phyloP scores from a whole-genome alignment of 2,888 invertebrate genomes.

The Holacanthella duospinosa region DNA sequence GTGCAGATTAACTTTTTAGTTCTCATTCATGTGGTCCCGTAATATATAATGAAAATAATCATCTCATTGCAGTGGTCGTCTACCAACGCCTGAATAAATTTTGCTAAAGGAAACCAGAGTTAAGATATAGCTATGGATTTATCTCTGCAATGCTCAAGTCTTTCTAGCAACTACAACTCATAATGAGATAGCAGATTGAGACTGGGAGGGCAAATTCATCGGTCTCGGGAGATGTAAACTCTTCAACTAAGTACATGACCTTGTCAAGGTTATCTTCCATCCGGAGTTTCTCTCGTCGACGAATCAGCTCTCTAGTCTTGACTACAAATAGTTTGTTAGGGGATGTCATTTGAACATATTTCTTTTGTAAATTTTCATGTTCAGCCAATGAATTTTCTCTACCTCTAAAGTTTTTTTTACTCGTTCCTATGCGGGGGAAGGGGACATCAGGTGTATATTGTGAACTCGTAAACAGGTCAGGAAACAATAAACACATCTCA shows the following conservation, averaged over 20 bases:
- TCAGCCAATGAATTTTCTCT: too few relatives aligned
- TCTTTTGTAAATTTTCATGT: too few relatives aligned
- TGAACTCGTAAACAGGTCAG: too few relatives aligned
- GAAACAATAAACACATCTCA: too few relatives aligned
- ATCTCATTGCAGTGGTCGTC: slow-evolving; percentile 56
- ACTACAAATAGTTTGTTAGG: slow-evolving; percentile 98
- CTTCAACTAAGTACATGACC: slow-evolving; percentile 84
- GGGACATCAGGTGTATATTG: too few relatives aligned
- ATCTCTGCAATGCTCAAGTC: slow-evolving; percentile 71
- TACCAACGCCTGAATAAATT: slow-evolving; percentile 74
- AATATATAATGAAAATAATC: background rate
- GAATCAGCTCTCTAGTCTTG: slow-evolving; percentile 92
- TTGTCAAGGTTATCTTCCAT: slow-evolving; percentile 98
- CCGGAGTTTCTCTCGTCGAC: slow-evolving; percentile 97
- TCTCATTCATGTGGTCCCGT: background rate
- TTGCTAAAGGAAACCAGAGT: slow-evolving; percentile 85
- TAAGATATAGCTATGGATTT: slow-evolving; percentile 90
- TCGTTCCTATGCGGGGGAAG: too few relatives aligned
- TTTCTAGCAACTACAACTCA: slow-evolving; percentile 97
- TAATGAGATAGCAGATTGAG: slow-evolving; percentile 79
- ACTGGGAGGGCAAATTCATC: slow-evolving; percentile 79
- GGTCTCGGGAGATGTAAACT: slow-evolving; percentile 80
- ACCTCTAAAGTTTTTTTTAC: too few relatives aligned
- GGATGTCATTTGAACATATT: slow-evolving; percentile 98
- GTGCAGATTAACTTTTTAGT: too few relatives aligned